Percentiles rank a stretch among this genome's conserved stretches.
phyloP scores from a whole-genome alignment of 35 echinoderm and acorn worm species.

The Acanthaster planci region DNA sequence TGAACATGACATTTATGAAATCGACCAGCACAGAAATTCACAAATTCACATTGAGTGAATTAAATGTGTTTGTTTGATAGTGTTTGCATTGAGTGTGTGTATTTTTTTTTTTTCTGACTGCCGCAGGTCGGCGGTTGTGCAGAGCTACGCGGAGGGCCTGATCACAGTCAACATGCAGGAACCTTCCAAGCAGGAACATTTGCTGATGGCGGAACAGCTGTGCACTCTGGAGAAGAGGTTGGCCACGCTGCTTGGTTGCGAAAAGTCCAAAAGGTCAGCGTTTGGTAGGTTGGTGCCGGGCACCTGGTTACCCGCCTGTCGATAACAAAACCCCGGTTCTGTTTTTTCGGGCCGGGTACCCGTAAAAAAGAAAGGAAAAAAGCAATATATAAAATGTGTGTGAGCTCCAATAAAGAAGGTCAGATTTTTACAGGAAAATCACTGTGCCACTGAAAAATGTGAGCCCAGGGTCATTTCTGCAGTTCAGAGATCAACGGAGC shows the following conservation, averaged over 20 bases:
- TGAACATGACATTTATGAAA: too few relatives aligned
- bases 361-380: too few relatives aligned
- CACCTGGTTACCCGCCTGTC: not conserved
- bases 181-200: not conserved
- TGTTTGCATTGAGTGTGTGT: not conserved
- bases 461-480: too few relatives aligned
- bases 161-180: conserved; percentile 28
- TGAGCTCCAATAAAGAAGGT: too few relatives aligned
- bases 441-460: not conserved
- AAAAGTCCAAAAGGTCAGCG: conserved; percentile 28
- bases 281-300: not conserved
- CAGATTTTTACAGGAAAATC: not conserved
- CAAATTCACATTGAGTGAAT: not conserved
- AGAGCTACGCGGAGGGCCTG: conserved; percentile 10
- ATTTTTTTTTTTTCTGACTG: not conserved
- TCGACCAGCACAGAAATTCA: not conserved
- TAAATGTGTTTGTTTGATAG: not conserved
- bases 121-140: conserved; percentile 28
- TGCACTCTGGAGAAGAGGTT: not conserved
- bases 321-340: not conserved
- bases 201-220: not conserved
- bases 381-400: not conserved
- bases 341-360: too few relatives aligned
- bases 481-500: too few relatives aligned
- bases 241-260: not conserved